phyloP scores from a whole-genome alignment of 2,113 vertebrate genomes.

The Ammodytes marinus region DNA sequence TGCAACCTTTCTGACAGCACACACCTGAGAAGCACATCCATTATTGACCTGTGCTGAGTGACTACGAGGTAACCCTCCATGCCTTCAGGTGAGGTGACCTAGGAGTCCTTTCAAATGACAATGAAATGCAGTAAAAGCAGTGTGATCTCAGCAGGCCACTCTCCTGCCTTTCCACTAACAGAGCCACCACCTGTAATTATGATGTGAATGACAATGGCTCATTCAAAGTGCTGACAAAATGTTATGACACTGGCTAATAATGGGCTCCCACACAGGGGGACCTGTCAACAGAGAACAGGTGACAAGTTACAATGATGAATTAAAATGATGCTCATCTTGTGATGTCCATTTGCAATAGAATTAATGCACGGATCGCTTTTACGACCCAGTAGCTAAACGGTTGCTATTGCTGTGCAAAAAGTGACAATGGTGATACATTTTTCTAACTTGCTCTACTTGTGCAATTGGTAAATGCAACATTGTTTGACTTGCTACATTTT shows the following conservation, averaged over 20 bases:
- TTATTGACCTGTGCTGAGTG: slow-evolving; percentile 73
- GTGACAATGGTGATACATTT: background rate
- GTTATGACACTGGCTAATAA: slow-evolving; percentile 50
- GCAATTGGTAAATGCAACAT: background rate
- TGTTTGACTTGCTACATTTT: background rate
- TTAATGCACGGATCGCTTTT: background rate
- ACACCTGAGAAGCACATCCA: slow-evolving; percentile 38
- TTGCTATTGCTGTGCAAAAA: background rate
- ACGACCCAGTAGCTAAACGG: background rate
- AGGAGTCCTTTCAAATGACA: slow-evolving; percentile 69
- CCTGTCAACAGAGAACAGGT: slow-evolving; percentile 25
- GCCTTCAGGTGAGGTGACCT: slow-evolving; percentile 73
- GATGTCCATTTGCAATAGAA: slow-evolving; percentile 5
- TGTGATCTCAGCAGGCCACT: slow-evolving; percentile 65
- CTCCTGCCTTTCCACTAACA: slow-evolving; percentile 49
- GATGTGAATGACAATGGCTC: slow-evolving; percentile 71
- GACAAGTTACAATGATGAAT: slow-evolving; percentile 16
- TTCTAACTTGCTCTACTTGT: background rate
- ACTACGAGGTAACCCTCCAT: slow-evolving; percentile 44
- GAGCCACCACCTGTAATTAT: slow-evolving; percentile 72
- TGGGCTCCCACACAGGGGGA: slow-evolving; percentile 30
- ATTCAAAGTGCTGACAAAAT: slow-evolving; percentile 70
- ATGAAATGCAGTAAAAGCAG: slow-evolving; percentile 66
- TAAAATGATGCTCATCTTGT: slow-evolving; percentile 10
- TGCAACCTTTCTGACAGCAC: slow-evolving; percentile 18